Conservation (phyloP, 2,888 invertebrate species). For the Leistus spinibarbis region DNA sequence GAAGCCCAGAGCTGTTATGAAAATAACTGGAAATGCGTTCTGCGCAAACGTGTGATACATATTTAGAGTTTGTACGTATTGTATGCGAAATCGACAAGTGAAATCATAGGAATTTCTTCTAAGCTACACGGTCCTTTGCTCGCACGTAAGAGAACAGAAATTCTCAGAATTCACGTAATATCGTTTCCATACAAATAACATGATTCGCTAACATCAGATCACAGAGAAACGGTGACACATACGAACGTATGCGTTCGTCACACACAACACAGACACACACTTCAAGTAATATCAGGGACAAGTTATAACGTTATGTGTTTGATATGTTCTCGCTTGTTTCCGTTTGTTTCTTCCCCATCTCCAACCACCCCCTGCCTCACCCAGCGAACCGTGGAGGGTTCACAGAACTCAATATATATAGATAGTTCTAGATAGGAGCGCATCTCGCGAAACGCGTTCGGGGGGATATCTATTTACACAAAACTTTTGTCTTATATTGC, state of each 20-base stretch:
- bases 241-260: no score
- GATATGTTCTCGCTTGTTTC: background rate
- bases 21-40: no score
- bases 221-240: background rate
- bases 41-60: no score
- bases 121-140: no score
- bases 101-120: no score
- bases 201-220: background rate
- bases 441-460: background rate
- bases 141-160: background rate
- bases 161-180: background rate
- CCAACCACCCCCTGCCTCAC: background rate
- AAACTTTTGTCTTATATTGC: background rate
- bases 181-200: background rate
- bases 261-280: background rate
- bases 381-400: background rate
- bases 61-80: no score
- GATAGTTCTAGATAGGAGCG: background rate
- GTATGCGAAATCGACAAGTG: background rate
- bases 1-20: no score
- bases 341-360: background rate
- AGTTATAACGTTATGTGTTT: conserved; percentile 9
- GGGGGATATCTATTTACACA: background rate
- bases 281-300: conserved; percentile 3
- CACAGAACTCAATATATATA: background rate